phyloP scores from a whole-genome alignment of 2,797 vertebrate species.

The Clarias platycephalus region DNA sequence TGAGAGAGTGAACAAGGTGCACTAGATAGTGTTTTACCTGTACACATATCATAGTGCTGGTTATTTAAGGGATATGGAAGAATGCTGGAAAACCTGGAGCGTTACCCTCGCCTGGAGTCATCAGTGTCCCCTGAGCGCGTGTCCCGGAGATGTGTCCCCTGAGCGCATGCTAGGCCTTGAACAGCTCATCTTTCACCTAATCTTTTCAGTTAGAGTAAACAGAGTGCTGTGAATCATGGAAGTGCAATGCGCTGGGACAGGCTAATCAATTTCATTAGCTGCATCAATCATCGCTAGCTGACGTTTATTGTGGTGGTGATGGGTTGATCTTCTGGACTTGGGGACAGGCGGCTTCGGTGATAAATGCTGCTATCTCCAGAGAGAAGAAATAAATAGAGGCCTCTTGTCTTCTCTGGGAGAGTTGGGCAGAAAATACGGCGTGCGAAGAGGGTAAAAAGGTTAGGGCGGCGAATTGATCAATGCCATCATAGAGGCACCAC shows the following conservation, averaged over 20 bases:
- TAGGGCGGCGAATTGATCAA: neutral
- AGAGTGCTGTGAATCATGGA: slow-evolving; percentile 76
- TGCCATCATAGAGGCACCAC: neutral
- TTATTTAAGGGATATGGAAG: neutral
- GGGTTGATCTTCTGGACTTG: slow-evolving; percentile 89
- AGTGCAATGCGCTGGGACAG: slow-evolving; percentile 69
- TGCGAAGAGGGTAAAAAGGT: slow-evolving; percentile 24
- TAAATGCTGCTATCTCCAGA: slow-evolving; percentile 84
- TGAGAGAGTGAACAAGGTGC: neutral
- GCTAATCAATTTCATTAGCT: slow-evolving; percentile 94
- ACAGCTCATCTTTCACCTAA: slow-evolving; percentile 67
- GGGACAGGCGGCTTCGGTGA: slow-evolving; percentile 80
- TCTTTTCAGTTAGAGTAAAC: slow-evolving; percentile 64
- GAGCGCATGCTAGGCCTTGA: slow-evolving; percentile 40
- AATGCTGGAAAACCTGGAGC: slow-evolving; percentile 1
- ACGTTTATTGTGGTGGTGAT: slow-evolving; percentile 91
- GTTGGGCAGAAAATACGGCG: slow-evolving; percentile 50
- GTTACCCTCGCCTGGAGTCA: too few relatives aligned
- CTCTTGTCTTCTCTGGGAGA: slow-evolving; percentile 53
- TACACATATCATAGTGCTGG: neutral
- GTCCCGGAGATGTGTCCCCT: slow-evolving; percentile 47
- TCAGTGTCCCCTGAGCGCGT: too few relatives aligned
- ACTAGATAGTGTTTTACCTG: neutral
- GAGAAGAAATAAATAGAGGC: slow-evolving; percentile 76
- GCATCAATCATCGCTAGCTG: slow-evolving; percentile 89